A percentile compares a stretch with the other conserved stretches of the same genome.
phyloP scores from a whole-genome alignment of 1,140 invertebrate genomes.

The Parapsyche elsis region DNA sequence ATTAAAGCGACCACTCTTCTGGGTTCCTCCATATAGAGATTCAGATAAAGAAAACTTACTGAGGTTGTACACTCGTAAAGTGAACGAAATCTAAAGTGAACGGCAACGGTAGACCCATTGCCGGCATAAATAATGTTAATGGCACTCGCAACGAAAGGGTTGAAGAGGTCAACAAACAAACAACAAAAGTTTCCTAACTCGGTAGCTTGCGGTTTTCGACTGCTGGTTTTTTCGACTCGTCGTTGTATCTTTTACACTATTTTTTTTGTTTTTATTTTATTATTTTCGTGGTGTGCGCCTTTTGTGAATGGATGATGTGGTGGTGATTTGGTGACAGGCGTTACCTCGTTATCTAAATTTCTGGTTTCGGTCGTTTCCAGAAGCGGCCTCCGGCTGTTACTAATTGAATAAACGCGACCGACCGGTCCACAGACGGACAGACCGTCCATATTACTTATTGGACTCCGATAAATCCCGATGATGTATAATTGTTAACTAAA shows the following conservation, averaged over 20 bases:
- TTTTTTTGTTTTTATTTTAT: slow-evolving; percentile 7
- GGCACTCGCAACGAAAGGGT: not conserved
- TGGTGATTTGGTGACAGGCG: slow-evolving; percentile 42
- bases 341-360: slow-evolving; percentile 53
- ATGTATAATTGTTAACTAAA: slow-evolving; percentile 34
- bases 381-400: slow-evolving; percentile 45
- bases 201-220: not conserved
- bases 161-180: not conserved
- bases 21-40: not conserved
- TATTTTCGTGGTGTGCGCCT: slow-evolving; percentile 40
- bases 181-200: not conserved
- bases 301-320: slow-evolving; percentile 45
- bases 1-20: slow-evolving; percentile 15
- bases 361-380: slow-evolving; percentile 44
- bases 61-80: not conserved
- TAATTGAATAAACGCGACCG: slow-evolving; percentile 51
- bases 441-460: not conserved
- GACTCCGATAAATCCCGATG: slow-evolving; percentile 12
- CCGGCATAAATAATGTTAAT: too few species aligned
- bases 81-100: slow-evolving; percentile 15
- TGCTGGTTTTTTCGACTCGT: not conserved
- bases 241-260: not conserved
- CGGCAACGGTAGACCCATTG: too few species aligned
- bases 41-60: not conserved
- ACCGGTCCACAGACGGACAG: slow-evolving; percentile 19